Evolutionary conservation across 2,888 invertebrate species (phyloP).

Genomic region (Oxycera nigricornis): DNA sequence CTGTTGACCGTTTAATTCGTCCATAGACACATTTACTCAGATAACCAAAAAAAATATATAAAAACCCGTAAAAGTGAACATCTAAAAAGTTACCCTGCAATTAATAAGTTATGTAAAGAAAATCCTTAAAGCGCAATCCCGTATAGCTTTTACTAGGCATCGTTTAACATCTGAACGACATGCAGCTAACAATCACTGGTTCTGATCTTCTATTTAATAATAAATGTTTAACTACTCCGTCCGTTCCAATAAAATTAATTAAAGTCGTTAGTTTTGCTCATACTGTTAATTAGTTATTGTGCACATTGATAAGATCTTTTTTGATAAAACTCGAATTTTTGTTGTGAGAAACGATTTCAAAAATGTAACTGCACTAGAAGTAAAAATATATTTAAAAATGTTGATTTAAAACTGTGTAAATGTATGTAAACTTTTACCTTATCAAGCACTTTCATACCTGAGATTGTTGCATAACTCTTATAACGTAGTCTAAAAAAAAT

Average conservation of each 20-base stretch:
- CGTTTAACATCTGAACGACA: background rate
- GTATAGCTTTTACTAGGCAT: background rate
- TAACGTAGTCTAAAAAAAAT: too few species aligned
- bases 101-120: constrained; percentile 8
- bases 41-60: background rate
- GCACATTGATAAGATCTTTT: too few species aligned
- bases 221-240: constrained; percentile 1
- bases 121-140: background rate
- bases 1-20: background rate
- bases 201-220: constrained; percentile 18
- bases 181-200: background rate
- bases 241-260: background rate
- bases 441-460: too few species aligned
- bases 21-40: background rate
- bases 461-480: too few species aligned
- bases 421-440: too few species aligned
- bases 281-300: too few species aligned
- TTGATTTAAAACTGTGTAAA: too few species aligned
- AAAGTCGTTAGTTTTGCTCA: too few species aligned
- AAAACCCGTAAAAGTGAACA: constrained; percentile 22
- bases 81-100: constrained; percentile 13
- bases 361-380: too few species aligned
- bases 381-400: too few species aligned
- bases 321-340: too few species aligned
- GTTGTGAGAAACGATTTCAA: too few species aligned